phyloP scores from a whole-genome alignment of 2,113 vertebrate species.

The Nothocercus nigrocapillus region DNA sequence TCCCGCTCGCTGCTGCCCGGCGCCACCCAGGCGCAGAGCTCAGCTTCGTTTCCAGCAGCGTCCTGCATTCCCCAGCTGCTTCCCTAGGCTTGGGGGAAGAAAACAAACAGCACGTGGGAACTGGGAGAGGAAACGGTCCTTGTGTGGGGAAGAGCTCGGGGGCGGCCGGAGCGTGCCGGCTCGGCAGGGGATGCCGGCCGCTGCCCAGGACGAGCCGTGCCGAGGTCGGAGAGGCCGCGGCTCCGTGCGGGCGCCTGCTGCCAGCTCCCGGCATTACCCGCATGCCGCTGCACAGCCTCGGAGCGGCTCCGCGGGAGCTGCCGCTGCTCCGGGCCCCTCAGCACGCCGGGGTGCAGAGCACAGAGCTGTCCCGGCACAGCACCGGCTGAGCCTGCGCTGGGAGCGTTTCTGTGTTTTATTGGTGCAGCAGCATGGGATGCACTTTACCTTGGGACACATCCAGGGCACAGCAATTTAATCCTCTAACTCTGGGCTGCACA shows the following conservation, averaged over 20 bases:
- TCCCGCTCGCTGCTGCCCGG: too few relatives aligned
- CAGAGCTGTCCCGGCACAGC: too few relatives aligned
- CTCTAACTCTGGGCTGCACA: background rate
- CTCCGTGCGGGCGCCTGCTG: background rate
- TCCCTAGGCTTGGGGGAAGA: constrained; percentile 36
- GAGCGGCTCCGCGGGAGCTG: too few relatives aligned
- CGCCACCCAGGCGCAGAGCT: background rate
- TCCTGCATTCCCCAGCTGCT: constrained; percentile 43
- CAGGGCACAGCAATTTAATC: background rate
- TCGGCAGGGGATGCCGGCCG: constrained; percentile 27
- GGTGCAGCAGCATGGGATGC: background rate
- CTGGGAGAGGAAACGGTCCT: constrained; percentile 56
- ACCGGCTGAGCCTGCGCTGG: too few relatives aligned
- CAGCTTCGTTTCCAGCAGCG: background rate
- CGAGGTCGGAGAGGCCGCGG: constrained; percentile 8
- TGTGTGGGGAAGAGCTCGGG: background rate
- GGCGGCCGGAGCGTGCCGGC: background rate
- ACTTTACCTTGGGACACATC: background rate
- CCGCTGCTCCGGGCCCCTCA: too few relatives aligned
- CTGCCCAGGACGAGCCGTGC: constrained; percentile 53
- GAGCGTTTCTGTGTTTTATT: background rate
- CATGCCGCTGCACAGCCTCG: background rate
- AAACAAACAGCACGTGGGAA: constrained; percentile 68
- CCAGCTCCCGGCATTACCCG: background rate
- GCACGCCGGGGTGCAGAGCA: too few relatives aligned